These are phyloP conservation scores for Urophycis tenuis DNA, from an alignment of 2,797 vertebrate genomes.

Conservation along the genomic window DNA sequence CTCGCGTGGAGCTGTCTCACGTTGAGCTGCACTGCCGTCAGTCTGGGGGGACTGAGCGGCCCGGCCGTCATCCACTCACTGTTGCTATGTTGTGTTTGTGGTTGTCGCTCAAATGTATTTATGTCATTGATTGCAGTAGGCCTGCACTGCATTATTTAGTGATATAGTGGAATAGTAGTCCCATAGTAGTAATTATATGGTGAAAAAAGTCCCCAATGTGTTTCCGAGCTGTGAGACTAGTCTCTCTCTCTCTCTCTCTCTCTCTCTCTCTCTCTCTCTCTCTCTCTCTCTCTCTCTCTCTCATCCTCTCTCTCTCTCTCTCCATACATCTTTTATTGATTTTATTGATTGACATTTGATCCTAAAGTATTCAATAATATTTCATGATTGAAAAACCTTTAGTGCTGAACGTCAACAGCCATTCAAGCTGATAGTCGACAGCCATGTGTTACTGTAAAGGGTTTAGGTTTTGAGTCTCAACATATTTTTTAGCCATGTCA, in stretches of 20 bases:
- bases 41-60: no score
- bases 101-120: no score
- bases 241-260: constrained; percentile 72
- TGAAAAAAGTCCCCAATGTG: not conserved
- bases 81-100: not conserved
- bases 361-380: not conserved
- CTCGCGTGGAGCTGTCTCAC: not conserved
- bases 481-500: not conserved
- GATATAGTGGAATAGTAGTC: not conserved
- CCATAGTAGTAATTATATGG: no score
- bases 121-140: not conserved
- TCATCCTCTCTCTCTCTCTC: no score
- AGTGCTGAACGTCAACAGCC: not conserved
- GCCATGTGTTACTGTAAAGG: not conserved
- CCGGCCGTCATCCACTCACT: not conserved
- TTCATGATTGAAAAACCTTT: no score
- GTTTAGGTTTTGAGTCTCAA: not conserved
- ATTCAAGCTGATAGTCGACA: no score
- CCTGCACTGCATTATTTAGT: not conserved
- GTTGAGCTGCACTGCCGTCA: not conserved
- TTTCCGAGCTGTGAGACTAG: not conserved
- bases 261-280: no score
- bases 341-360: not conserved
- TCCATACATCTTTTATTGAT: not conserved
- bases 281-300: no score